Base-by-base conservation (phyloP, 2,888 invertebrate genomes). In the Scotopteryx bipunctaria region DNA sequence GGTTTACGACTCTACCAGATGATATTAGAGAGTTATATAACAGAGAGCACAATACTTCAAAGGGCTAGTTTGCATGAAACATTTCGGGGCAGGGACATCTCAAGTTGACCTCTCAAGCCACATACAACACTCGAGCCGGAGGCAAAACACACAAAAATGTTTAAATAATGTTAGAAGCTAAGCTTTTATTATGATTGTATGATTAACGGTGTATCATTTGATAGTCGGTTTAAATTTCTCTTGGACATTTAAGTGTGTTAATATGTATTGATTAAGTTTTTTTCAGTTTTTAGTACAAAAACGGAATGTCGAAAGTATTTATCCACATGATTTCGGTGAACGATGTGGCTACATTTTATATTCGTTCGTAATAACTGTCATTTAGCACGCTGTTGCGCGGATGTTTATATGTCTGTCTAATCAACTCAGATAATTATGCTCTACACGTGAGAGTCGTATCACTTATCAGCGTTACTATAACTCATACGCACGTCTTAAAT, bases 401-500 rank as follows among this genome's bases (percentile, higher is more conserved):
- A 38, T 47, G 32, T 47, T 47, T 40, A 47, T 19, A 3, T 47
- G 33, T 40, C 33, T n/a, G n/a, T 32, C 11, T 16, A 33, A 23
- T 43, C 43, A 21, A 37, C 15, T 31, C 9, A 11, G 47, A 33
- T 47, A 40, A 40, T 17, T 38, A 17, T 14, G 27, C 16, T n/a
- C n/a, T 31, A 21, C 19, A 17, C 40, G 25, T 38, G 38, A 32
- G 15, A 37, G 11, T 5, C 8, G 21, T 2, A 9, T 40, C 19
- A 33, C 5, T 23, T 41, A 46, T 38, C 42, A 55, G 46, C 50
- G 46, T 46, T 44, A 13, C 4, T 36, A 23, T 43, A 19, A 43
- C 9, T 3, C n/a, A 19, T 1, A 31, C n/a, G 1, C 15, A 15
- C 4, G 5, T 14, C 11, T 11, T n/a, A 16, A 25, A 25, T 9